Base-by-base conservation (phyloP, 1,140 invertebrate species). In the Phymastichus coffea region DNA sequence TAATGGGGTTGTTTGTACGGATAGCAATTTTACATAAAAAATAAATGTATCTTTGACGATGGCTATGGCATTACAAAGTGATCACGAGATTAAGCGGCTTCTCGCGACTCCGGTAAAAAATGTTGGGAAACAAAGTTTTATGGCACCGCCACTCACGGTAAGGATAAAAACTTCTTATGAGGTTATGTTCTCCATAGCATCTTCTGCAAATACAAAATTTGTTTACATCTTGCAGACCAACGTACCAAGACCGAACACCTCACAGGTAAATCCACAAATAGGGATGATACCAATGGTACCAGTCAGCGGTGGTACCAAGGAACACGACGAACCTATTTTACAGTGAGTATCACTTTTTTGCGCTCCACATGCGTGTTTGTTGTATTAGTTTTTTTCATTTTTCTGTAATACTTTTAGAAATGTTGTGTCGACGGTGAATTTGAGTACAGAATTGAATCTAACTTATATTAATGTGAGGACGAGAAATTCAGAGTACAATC, bases 401-500 rank as follows among this genome's bases (percentile, higher is more conserved):
- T 41, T n/a, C 7, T 41, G 40, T 10, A 10, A 10, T 33, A 6
- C 14, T 76, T 75, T 12, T 69, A 94, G 92, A 72, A 97, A 96
- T 74, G 93, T 98, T 73, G 96, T 99, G 0, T 93, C 95, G 22
- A 98, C 95, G 38, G 94, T 98, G 0, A 95, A 93, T 73, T 80
- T 98, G 43, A 88, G 88, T 22, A 94, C 92, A 73, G 88, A 90
- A 77, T 78, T 98, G 52, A 89, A 95, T 75, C 80, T 97, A 19
- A 87, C 90, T 71, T 89, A 91, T 62, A 99, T 99, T 61, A 98
- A 98, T 64, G 88, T 95, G 25, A 88, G 95, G 66, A 98, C 97
- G 8, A 85, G 98, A 72, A 99, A 98, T 84, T 97, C 97, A 0
- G 98, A 99, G 79, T 99, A 99, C 69, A 99, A 99, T 80, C 98